Evolutionary conservation across 2,797 vertebrate genomes (phyloP), one percentile per base, ranked within the genome.

Genomic region (Podargus strigoides): DNA sequence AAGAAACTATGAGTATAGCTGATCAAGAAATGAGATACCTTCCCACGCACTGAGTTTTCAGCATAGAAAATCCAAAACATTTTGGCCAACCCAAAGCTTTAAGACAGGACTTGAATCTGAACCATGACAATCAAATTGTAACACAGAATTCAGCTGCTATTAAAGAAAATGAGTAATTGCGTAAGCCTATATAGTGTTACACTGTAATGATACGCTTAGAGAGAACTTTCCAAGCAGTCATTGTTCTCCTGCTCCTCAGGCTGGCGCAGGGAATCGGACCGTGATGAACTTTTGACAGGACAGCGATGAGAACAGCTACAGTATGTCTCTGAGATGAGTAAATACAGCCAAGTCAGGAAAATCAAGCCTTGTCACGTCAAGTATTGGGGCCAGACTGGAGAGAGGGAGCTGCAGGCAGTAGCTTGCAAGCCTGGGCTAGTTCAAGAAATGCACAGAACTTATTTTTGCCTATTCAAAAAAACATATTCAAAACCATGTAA

Each of bases 191-290:
- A 12, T 79, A 24, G 66, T 1, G 39, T 93, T 84, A 30, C 93
- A 19, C 76, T 7, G 66, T 21, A 77, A 23, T 4, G 81, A 91
- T 32, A 78, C 3, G 10, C 85, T 91, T 8, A 8, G 23, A 60
- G 62, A 28, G 59, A 84, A 2, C 50, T 82, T 62, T 62, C 94
- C 93, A 91, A 89, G 87, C 62, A 46, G 62, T 23, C 53, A 55
- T 19, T 86, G 93, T 90, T 85, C 90, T 66, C 37, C 94, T 66
- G 93, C 79, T 83, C 60, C 22, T 34, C 79, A 24, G 83, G 66
- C 90, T 59, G 92, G 59, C 2, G 1, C 47, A 12, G 79, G 87
- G 53, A 84, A 62, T 3, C 3, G 1, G 52, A 10, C 50, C 5
- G 0, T 9, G 89, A 36, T 62, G 83, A 69, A 34, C 53, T 88